Percentiles rank a stretch among this genome's conserved stretches.
phyloP scores from a whole-genome alignment of 2,113 vertebrate species.

The Mixornis gularis region DNA sequence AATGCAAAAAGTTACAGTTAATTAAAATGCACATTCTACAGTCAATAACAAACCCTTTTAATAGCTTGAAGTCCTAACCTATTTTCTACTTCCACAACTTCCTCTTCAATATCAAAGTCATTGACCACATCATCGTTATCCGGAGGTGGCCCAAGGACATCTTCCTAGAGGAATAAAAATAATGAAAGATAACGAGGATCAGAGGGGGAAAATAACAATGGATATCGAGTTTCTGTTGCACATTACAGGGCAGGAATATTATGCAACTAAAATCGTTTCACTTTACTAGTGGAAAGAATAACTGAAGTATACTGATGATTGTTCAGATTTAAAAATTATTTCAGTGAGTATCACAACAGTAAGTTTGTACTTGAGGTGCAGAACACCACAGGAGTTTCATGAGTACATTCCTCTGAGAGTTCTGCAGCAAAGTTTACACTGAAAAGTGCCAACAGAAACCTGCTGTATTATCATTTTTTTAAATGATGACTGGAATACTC shows the following conservation, averaged over 20 bases:
- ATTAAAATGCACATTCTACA: not conserved
- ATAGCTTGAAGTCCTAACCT: conserved; percentile 71
- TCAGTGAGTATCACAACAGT: not conserved
- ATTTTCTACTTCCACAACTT: conserved; percentile 97
- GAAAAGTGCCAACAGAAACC: not conserved
- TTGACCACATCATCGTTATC: conserved; percentile 97
- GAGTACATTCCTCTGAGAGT: not conserved
- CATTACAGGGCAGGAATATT: not conserved
- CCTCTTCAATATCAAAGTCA: conserved; percentile 99
- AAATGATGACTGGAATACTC: not conserved
- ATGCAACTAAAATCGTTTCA: not conserved
- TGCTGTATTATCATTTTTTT: not conserved
- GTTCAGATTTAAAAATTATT: not conserved
- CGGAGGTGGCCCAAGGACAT: conserved; percentile 94
- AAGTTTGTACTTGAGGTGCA: not conserved
- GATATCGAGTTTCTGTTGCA: not conserved
- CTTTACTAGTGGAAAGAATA: not conserved
- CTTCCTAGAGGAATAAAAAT: conserved; percentile 78
- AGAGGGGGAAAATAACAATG: not conserved
- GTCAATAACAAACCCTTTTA: not conserved
- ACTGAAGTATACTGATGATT: not conserved
- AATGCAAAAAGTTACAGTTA: conserved; percentile 29
- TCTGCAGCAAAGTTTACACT: not conserved
- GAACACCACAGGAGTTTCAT: not conserved
- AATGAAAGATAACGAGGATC: not conserved